Percentiles rank a stretch among this genome's conserved stretches.
These are phyloP conservation scores for Aplidium turbinatum DNA, from an alignment of 23 tunicate species.

Conservation along the genomic window DNA sequence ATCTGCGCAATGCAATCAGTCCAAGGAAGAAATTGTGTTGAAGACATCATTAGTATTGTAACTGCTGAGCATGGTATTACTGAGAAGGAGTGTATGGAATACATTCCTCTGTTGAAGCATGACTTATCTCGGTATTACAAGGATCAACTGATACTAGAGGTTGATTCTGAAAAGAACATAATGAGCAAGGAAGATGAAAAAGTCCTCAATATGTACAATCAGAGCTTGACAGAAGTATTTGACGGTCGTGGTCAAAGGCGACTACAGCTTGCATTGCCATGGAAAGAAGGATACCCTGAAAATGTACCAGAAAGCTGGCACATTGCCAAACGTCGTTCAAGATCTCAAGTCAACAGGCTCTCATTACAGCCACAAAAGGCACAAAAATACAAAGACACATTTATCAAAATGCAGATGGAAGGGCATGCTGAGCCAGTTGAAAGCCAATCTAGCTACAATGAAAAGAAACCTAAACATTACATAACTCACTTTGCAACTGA, in stretches of 20 bases:
- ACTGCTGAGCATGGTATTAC: conserved; percentile 3
- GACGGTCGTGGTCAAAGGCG: not conserved
- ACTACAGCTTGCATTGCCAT: conserved; percentile 9
- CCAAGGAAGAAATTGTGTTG: not conserved
- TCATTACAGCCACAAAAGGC: not conserved
- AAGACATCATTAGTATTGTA: not conserved
- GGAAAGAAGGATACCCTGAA: conserved; percentile 17
- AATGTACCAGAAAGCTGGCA: not conserved
- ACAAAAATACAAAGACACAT: not conserved
- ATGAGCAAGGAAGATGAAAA: conserved; percentile 4
- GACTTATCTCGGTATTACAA: conserved; percentile 7
- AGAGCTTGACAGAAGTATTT: not conserved
- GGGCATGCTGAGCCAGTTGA: conserved; percentile 12
- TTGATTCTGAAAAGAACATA: not conserved
- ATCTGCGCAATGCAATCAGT: conserved; percentile 6
- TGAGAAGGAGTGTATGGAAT: not conserved
- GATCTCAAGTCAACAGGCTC: not conserved
- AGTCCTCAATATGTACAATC: not conserved
- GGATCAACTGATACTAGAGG: conserved; percentile 4
- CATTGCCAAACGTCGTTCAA: not conserved
- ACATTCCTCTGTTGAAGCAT: conserved; percentile 1
- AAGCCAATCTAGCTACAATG: not conserved
- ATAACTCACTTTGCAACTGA: conserved; percentile 13
- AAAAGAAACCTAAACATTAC: not conserved
- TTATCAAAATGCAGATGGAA: conserved; percentile 6